Conservation (phyloP, 2,113 vertebrate genomes). For the Ardeotis arabs region DNA sequence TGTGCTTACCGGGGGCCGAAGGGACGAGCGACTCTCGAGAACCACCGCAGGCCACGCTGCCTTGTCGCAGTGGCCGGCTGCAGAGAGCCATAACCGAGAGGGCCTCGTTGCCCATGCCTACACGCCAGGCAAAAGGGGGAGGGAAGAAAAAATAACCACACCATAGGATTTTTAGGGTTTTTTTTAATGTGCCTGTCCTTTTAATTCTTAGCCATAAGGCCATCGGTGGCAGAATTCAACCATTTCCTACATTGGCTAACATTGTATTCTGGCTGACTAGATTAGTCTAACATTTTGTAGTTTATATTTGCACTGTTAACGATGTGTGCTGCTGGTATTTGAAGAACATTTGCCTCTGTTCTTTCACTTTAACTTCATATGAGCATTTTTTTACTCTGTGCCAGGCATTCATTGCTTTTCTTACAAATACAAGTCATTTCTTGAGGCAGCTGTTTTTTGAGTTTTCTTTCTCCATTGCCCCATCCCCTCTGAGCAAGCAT, state of each 20-base stretch:
- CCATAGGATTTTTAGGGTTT: slow-evolving; percentile 67
- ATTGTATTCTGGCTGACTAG: slow-evolving; percentile 77
- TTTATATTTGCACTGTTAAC: slow-evolving; percentile 76
- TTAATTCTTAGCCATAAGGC: slow-evolving; percentile 77
- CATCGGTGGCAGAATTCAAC: slow-evolving; percentile 72
- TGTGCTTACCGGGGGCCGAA: slow-evolving; percentile 70
- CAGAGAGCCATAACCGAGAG: slow-evolving; percentile 77
- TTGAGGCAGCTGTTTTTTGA: slow-evolving; percentile 77
- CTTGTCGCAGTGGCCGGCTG: slow-evolving; percentile 75
- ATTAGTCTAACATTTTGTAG: slow-evolving; percentile 77
- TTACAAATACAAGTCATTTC: slow-evolving; percentile 79
- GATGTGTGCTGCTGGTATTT: slow-evolving; percentile 77
- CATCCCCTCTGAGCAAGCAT: slow-evolving; percentile 68
- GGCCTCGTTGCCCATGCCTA: slow-evolving; percentile 75
- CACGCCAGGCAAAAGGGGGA: slow-evolving; percentile 75
- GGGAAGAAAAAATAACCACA: slow-evolving; percentile 74
- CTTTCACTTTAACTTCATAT: slow-evolving; percentile 74
- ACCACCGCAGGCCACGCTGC: slow-evolving; percentile 70
- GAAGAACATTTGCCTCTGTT: slow-evolving; percentile 76
- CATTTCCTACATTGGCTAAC: slow-evolving; percentile 76
- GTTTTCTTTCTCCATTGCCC: slow-evolving; percentile 76
- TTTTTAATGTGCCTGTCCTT: slow-evolving; percentile 76
- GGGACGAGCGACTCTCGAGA: slow-evolving; percentile 69
- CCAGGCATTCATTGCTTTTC: slow-evolving; percentile 78
- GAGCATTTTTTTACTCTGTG: slow-evolving; percentile 77